phyloP scores from a whole-genome alignment of 2,797 vertebrate species.

The Eupleurogrammus muticus region DNA sequence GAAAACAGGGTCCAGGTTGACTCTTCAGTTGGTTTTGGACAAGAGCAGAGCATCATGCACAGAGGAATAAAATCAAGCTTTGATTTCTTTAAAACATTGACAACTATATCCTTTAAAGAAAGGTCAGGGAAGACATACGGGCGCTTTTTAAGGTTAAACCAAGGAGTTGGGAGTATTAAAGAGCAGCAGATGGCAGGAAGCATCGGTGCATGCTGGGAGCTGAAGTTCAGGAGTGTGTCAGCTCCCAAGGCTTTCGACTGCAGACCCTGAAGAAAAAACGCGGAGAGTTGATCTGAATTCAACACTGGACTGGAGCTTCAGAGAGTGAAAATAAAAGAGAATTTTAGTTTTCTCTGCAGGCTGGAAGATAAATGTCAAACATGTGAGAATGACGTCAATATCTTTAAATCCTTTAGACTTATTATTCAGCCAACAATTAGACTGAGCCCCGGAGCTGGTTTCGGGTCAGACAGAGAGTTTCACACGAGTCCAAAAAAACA shows the following conservation, averaged over 20 bases:
- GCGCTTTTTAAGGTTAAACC: conserved; percentile 6
- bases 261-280: neutral
- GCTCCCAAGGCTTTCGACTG: conserved; percentile 36
- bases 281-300: neutral
- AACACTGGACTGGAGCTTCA: neutral
- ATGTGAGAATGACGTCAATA: conserved; percentile 5
- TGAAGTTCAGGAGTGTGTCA: conserved; percentile 54
- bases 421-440: conserved; percentile 59
- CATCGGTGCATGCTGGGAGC: conserved; percentile 49
- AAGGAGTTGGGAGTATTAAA: conserved; percentile 9
- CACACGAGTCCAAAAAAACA: conserved; percentile 21
- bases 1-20: no score
- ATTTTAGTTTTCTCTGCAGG: neutral
- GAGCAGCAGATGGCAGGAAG: conserved; percentile 30
- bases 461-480: conserved; percentile 48
- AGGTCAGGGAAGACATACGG: conserved; percentile 17
- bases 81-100: no score
- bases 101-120: neutral
- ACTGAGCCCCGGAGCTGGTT: conserved; percentile 53
- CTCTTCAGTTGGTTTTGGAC: no score
- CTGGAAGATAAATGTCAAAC: neutral
- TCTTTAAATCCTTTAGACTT: conserved; percentile 39
- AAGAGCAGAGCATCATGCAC: no score
- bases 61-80: no score
- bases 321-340: neutral